Evolutionary conservation across 2,888 invertebrate genomes (phyloP).

Genomic region (Ctena decussata): DNA sequence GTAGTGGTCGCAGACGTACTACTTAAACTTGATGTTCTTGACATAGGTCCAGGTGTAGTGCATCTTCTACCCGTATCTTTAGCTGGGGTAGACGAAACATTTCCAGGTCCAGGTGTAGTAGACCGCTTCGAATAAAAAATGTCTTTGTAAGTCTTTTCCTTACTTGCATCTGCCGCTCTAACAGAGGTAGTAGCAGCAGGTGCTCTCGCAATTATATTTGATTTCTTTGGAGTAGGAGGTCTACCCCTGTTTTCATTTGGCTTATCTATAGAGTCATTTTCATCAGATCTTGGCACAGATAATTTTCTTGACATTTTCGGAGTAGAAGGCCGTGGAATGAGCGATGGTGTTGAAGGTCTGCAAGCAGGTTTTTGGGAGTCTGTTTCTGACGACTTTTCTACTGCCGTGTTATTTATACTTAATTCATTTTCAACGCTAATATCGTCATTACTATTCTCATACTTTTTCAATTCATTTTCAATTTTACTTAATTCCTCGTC

Average conservation of each 20-base stretch:
- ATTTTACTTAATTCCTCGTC: constrained; percentile 36
- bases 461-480: constrained; percentile 38
- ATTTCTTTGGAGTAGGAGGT: constrained; percentile 69
- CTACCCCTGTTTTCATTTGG: constrained; percentile 39
- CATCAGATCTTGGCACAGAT: constrained; percentile 33
- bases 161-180: constrained; percentile 42
- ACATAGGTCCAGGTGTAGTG: constrained; percentile 67
- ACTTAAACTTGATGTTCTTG: constrained; percentile 38
- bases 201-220: constrained; percentile 67
- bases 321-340: constrained; percentile 68
- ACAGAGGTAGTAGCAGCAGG: constrained; percentile 30
- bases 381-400: not conserved
- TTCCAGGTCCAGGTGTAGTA: constrained; percentile 73
- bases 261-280: not conserved
- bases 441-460: constrained; percentile 2
- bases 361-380: not conserved
- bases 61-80: constrained; percentile 49
- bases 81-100: constrained; percentile 8
- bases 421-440: not conserved
- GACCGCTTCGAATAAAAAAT: constrained; percentile 74
- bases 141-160: constrained; percentile 71
- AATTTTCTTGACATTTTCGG: constrained; percentile 63
- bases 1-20: constrained; percentile 50
- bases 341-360: constrained; percentile 69
- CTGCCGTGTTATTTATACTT: not conserved